Evolutionary conservation across 2,888 invertebrate genomes (phyloP).

Genomic region (Dinocampus coccinellae): DNA sequence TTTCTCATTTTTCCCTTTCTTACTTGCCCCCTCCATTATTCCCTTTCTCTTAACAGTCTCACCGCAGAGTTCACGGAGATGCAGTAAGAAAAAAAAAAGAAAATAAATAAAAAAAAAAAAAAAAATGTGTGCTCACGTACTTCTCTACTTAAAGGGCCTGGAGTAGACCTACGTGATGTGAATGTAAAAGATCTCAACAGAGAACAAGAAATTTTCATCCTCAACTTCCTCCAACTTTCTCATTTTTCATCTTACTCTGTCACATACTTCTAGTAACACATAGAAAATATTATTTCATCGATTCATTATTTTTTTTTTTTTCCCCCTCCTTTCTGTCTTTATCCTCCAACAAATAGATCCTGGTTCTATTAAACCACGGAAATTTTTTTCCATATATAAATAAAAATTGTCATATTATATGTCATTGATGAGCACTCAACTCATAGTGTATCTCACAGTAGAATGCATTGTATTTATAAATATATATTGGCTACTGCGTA

Average conservation of each 20-base stretch:
- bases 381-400: too few relatives aligned
- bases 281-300: background rate
- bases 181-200: constrained; percentile 35
- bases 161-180: constrained; percentile 47
- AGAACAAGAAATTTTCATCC: constrained; percentile 23
- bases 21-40: constrained; percentile 1
- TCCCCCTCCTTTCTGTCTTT: too few relatives aligned
- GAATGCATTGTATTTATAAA: background rate
- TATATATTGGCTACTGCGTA: background rate
- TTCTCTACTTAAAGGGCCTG: constrained; percentile 45
- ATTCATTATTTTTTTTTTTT: background rate
- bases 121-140: constrained; percentile 49
- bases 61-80: constrained; percentile 43
- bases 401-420: too few relatives aligned
- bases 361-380: background rate
- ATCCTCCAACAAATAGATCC: background rate
- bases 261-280: background rate
- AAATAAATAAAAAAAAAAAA: too few relatives aligned
- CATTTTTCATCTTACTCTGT: background rate
- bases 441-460: background rate
- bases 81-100: too few relatives aligned
- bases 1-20: constrained; percentile 6
- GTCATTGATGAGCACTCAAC: too few relatives aligned
- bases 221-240: constrained; percentile 4
- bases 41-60: constrained; percentile 30